These are phyloP conservation scores for Galaxea fascicularis DNA, from an alignment of 92 coral and sea anemone species.

Conservation along the genomic window DNA sequence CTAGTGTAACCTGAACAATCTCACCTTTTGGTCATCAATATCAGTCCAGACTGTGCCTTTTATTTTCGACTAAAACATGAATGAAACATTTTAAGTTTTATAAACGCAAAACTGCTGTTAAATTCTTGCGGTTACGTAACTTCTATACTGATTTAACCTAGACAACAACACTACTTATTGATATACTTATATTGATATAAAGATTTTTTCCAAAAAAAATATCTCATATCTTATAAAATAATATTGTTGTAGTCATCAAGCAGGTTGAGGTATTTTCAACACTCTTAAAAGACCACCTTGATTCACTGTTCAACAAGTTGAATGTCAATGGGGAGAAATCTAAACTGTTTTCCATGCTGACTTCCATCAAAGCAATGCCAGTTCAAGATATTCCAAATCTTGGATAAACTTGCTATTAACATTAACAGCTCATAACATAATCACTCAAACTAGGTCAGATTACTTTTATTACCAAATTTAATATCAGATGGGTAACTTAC, in stretches of 20 bases:
- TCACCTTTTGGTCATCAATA: conserved; percentile 93
- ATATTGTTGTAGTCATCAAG: no score
- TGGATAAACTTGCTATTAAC: not conserved
- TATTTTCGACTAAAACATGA: conserved; percentile 79
- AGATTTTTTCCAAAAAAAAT: no score
- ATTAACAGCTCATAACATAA: not conserved
- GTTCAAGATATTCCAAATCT: not conserved
- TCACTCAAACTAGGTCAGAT: not conserved
- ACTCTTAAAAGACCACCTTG: no score
- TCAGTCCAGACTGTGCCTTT: conserved; percentile 99
- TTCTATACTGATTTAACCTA: no score
- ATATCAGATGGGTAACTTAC: conserved; percentile 64
- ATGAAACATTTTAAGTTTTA: not conserved
- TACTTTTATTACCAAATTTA: not conserved
- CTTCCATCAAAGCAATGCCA: not conserved
- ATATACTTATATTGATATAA: no score
- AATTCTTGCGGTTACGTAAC: not conserved
- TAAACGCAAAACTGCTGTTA: not conserved
- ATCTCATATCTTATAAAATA: no score
- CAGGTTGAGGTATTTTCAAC: no score
- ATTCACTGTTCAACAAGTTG: not conserved
- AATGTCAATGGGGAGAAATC: not conserved
- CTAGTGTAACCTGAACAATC: not conserved
- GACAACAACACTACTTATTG: no score
- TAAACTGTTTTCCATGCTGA: not conserved